phyloP scores from a whole-genome alignment of 2,797 vertebrate species.

The Enteromius radiatus region DNA sequence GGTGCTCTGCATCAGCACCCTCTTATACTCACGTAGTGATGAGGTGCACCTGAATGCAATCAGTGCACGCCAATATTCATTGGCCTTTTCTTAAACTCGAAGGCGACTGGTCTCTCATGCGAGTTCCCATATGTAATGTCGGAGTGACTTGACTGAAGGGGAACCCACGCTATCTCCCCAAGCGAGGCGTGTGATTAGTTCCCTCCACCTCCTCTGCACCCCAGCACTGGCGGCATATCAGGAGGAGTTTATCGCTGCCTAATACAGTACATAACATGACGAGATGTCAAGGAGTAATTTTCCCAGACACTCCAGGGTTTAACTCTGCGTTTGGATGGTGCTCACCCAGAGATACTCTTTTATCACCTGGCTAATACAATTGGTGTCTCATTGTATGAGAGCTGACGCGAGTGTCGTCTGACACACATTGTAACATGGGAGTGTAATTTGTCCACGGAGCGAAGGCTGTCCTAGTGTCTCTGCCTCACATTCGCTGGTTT shows the following conservation, averaged over 20 bases:
- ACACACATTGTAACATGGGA: conserved; percentile 82
- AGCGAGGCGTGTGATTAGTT: conserved; percentile 34
- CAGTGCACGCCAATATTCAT: no score
- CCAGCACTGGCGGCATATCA: conserved; percentile 41
- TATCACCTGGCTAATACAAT: conserved; percentile 78
- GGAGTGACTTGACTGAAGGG: no score
- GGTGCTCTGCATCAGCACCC: no score
- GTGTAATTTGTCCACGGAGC: conserved; percentile 85
- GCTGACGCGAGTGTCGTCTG: conserved; percentile 78
- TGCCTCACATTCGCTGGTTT: conserved; percentile 75
- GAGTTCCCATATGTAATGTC: no score
- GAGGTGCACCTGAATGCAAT: no score
- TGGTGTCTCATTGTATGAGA: conserved; percentile 78
- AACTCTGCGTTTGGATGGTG: conserved; percentile 63
- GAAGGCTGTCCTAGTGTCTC: conserved; percentile 73
- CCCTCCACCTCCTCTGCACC: conserved; percentile 35
- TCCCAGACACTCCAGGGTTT: conserved; percentile 71
- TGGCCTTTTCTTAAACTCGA: no score
- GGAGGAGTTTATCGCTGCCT: conserved; percentile 58
- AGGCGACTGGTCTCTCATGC: no score
- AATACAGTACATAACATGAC: conserved; percentile 71
- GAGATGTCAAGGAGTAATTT: conserved; percentile 73
- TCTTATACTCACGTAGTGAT: no score
- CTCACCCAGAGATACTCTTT: conserved; percentile 69
- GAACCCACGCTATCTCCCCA: conserved; percentile 13